Evolutionary conservation across 2,797 vertebrate species (phyloP).

Genomic region (Gadopsis bispinosus): DNA sequence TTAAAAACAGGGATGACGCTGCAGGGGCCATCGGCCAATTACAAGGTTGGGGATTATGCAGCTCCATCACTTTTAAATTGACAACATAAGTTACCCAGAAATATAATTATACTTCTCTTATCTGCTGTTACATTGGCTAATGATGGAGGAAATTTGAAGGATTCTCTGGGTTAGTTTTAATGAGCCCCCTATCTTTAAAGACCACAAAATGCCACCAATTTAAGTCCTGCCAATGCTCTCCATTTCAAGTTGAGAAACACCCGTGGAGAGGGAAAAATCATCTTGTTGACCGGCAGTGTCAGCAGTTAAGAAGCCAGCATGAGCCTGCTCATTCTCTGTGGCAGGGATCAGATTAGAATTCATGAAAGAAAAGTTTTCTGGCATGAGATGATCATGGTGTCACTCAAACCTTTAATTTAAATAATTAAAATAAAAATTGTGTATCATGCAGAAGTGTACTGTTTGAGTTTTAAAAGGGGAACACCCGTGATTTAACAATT

Average conservation of each 20-base stretch:
- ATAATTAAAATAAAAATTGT: slow-evolving; percentile 87
- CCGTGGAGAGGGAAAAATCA: slow-evolving; percentile 88
- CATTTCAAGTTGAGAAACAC: slow-evolving; percentile 93
- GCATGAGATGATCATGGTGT: slow-evolving; percentile 89
- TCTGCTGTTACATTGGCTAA: slow-evolving; percentile 93
- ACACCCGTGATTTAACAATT: slow-evolving; percentile 19
- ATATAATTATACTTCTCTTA: slow-evolving; percentile 98
- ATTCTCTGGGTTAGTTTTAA: slow-evolving; percentile 91
- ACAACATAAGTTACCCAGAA: slow-evolving; percentile 97
- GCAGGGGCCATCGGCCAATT: slow-evolving; percentile 83
- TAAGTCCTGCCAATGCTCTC: slow-evolving; percentile 97
- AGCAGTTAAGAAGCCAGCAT: slow-evolving; percentile 95
- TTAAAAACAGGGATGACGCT: slow-evolving; percentile 89
- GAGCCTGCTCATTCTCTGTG: slow-evolving; percentile 89
- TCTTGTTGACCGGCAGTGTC: slow-evolving; percentile 91
- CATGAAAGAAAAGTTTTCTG: slow-evolving; percentile 93
- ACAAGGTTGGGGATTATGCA: slow-evolving; percentile 89
- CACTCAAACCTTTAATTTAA: slow-evolving; percentile 97
- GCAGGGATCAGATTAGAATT: slow-evolving; percentile 96
- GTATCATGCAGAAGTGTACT: slow-evolving; percentile 8
- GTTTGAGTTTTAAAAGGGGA: slow-evolving; percentile 43
- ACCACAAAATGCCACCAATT: slow-evolving; percentile 98
- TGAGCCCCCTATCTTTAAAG: slow-evolving; percentile 94
- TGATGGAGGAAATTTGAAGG: slow-evolving; percentile 92
- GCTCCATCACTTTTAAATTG: slow-evolving; percentile 96